Conservation (phyloP, 1,140 invertebrate genomes). For the Drosophila novamexicana region DNA sequence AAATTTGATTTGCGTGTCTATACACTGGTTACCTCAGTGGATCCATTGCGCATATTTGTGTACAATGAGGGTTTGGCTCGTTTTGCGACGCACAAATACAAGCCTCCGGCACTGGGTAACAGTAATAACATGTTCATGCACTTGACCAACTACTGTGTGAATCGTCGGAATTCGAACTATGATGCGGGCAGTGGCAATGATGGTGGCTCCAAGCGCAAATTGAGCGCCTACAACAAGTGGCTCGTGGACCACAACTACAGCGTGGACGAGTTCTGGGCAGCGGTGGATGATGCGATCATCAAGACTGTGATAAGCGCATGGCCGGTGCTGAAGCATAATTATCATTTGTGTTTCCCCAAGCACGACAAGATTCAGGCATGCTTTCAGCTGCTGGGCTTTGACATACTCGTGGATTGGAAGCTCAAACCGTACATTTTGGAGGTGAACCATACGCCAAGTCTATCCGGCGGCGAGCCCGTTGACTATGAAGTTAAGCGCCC, state of each 20-base stretch:
- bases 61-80: constrained; percentile 97
- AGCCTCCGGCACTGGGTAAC: constrained; percentile 91
- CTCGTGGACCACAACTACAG: constrained; percentile 89
- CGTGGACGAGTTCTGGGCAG: constrained; percentile 90
- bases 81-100: constrained; percentile 94
- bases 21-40: constrained; percentile 96
- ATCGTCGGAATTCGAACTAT: constrained; percentile 94
- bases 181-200: constrained; percentile 86
- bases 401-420: constrained; percentile 94
- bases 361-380: constrained; percentile 93
- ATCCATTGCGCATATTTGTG: constrained; percentile 96
- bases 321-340: constrained; percentile 94
- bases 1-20: constrained; percentile 99
- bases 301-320: constrained; percentile 95
- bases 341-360: constrained; percentile 93
- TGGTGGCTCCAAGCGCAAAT: constrained; percentile 93
- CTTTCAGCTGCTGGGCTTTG: constrained; percentile 95
- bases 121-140: constrained; percentile 96
- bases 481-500: constrained; percentile 94
- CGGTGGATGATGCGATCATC: constrained; percentile 94
- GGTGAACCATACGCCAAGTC: constrained; percentile 96
- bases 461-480: constrained; percentile 92
- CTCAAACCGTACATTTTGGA: constrained; percentile 93
- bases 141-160: constrained; percentile 98
- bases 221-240: constrained; percentile 92